Conservation (phyloP, 1,140 invertebrate genomes). For the Drosophila chauvacae region DNA sequence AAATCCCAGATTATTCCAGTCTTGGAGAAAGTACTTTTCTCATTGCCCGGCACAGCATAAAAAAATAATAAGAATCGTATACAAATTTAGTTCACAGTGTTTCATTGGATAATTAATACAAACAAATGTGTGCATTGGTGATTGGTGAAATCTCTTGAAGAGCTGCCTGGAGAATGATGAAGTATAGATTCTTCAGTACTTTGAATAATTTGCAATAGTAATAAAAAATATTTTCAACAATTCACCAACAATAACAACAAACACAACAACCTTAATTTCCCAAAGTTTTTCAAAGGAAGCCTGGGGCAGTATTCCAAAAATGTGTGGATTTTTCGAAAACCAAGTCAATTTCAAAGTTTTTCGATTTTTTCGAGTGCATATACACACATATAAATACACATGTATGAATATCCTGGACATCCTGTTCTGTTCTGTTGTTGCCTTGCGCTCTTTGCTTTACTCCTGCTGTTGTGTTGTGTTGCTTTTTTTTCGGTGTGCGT, state of each 20-base stretch:
- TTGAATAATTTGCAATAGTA: neutral
- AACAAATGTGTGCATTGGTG: neutral
- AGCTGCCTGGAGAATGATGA: neutral
- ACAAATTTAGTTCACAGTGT: neutral
- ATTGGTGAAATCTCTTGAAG: neutral
- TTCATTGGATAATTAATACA: neutral
- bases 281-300: neutral
- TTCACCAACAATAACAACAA: neutral
- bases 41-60: neutral
- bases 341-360: neutral
- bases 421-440: conserved; percentile 17
- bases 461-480: conserved; percentile 25
- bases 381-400: neutral
- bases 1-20: conserved; percentile 6
- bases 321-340: neutral
- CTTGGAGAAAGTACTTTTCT: neutral
- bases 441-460: conserved; percentile 11
- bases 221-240: neutral
- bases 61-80: neutral
- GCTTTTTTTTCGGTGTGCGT: conserved; percentile 52
- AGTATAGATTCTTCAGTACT: too few species aligned
- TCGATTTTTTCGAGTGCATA: neutral
- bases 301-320: neutral
- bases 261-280: neutral
- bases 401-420: conserved; percentile 15